Evolutionary conservation across 2,797 vertebrate species (phyloP).

Genomic region (Leucoraja ocellata): DNA sequence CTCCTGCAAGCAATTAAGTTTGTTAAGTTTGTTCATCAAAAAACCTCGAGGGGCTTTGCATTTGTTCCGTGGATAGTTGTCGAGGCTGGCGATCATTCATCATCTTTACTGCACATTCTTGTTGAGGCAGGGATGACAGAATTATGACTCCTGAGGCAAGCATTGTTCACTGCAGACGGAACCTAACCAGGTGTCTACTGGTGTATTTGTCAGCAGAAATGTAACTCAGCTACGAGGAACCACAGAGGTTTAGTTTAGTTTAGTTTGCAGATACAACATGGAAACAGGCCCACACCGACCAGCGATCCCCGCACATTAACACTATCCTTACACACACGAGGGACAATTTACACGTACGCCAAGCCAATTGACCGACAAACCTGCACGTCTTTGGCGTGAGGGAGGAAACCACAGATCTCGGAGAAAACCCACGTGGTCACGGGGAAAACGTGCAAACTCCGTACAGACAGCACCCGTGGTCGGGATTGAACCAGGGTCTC

Average conservation of each 20-base stretch:
- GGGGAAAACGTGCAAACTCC: too few species aligned
- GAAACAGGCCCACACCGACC: not conserved
- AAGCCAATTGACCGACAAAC: too few species aligned
- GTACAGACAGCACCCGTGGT: too few species aligned
- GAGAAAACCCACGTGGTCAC: too few species aligned
- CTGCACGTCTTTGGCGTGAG: too few species aligned
- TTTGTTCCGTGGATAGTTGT: not conserved
- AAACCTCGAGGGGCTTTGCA: not conserved
- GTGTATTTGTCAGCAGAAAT: not conserved
- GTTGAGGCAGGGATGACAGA: not conserved
- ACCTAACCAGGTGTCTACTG: not conserved
- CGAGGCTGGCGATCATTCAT: not conserved
- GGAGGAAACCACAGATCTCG: too few species aligned
- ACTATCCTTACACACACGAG: too few species aligned
- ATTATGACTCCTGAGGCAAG: not conserved
- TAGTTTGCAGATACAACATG: too few species aligned
- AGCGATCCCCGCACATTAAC: too few species aligned
- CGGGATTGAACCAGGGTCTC: too few species aligned
- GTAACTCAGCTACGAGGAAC: not conserved
- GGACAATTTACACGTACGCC: too few species aligned
- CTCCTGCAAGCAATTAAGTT: not conserved
- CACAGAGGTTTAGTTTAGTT: not conserved
- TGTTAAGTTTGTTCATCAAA: constrained; percentile 11
- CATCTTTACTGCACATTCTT: constrained; percentile 2
- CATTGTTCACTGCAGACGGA: not conserved